Base-by-base conservation (phyloP, 2,113 vertebrate genomes). In the Echinops telfairi region DNA sequence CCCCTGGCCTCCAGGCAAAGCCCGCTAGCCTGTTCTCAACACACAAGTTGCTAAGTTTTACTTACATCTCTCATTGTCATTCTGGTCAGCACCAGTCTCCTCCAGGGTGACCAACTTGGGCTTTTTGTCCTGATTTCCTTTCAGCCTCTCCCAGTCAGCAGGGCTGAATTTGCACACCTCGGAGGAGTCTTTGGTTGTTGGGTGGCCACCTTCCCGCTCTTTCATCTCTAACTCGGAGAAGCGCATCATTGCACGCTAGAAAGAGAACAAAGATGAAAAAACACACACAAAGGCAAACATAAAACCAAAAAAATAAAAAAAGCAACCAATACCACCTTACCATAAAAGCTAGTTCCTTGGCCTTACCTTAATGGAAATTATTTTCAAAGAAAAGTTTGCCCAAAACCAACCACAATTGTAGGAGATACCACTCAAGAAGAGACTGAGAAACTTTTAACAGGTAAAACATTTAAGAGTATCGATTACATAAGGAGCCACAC, bases 171-270 rank as follows among this genome's bases (percentile, higher is more conserved):
- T 98, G 98, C 98, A 98, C 96, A 98, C 98, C 96, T 98, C 99
- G 97, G 98, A 97, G 97, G 98, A 97, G 97, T 98, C 98, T 98
- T 98, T 98, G 98, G 98, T 98, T 97, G 98, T 97, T 96, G 98
- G 98, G 96, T 98, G 98, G 97, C 98, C 98, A 97, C 98, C 98
- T 97, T 99, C 99, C 97, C 98, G 98, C 97, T 99, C 98, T 98
- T 99, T 99, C 98, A 99, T 99, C 98, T 99, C 99, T 98, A 99
- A 98, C 98, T 99, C 99, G 88, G 99, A 99, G 98, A 99, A 99
- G 94, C 99, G 99, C 98, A 99, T 99, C 99, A 99, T 99, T 95
- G 99, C 99, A 96, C 99, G 98, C 99, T 99, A 98, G 96, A 98
- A 98, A 98, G 97, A 98, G 97, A 98, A 98, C 23, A 98, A 96